Evolutionary conservation across 2,113 vertebrate species (phyloP), one percentile per base, ranked within the genome.

Genomic region (Mobula birostris): DNA sequence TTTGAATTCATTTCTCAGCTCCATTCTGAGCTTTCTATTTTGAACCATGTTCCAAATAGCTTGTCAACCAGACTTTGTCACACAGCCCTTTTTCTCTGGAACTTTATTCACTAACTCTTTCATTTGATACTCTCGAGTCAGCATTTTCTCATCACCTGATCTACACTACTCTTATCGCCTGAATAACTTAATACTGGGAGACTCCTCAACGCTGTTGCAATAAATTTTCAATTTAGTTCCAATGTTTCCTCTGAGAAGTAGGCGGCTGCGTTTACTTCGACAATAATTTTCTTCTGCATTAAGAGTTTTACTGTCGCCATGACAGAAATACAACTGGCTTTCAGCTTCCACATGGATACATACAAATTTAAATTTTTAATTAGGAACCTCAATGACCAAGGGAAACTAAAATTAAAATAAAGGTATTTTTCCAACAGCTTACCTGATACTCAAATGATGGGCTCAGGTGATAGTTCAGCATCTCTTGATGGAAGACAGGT

Each of bases 381-480:
- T 32, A 66, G 15, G 15, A 66, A 8, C 61, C n/a, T 7, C 14
- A 1, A 32, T 8, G n/a, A 19, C 17, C 63, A 68, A 63, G 61
- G n/a, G 58, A 32, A 66, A 17, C 85, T 32, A 36, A 90, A 17
- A 61, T 19, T 2, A 63, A 90, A 66, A 66, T 32, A 19, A 29
- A 11, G 29, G n/a, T 29, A 90, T 90, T 66, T 5, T 76, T 93
- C 56, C 5, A 74, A 56, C 8, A 8, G 32, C 21, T 56, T 95
- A 99, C 99, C 98, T 99, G 99, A 96, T 99, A 99, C 95, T 99
- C 98, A 0, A 99, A 99, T 94, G 98, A 99, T 1, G 99, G 99
- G 0, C 98, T 99, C 94, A 99, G 98, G 15, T 96, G 97, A 95
- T 99, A 99, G 96, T 99, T 99, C 95, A 99, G 97, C 99, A 99